Conservation (phyloP, 2,113 vertebrate species). For the Lynx canadensis region DNA sequence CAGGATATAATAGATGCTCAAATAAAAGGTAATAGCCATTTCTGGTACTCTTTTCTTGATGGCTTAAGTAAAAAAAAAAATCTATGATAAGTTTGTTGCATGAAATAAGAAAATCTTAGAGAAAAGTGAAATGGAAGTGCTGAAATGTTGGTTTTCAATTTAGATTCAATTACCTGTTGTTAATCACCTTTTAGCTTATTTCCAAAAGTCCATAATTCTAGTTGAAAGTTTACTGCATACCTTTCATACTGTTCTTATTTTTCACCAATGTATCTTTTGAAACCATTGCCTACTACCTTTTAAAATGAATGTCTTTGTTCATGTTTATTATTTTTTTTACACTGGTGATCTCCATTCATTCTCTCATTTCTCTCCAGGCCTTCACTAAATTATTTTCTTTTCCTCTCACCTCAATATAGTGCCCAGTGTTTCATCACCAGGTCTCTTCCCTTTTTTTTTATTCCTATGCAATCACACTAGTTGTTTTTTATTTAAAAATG, state of each 20-base stretch:
- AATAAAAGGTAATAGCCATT: neutral
- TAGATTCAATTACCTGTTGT: neutral
- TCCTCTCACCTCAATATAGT: neutral
- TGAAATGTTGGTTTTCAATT: neutral
- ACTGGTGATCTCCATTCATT: neutral
- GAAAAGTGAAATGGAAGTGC: conserved; percentile 16
- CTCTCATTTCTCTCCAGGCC: neutral
- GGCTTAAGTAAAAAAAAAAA: neutral
- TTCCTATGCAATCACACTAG: neutral
- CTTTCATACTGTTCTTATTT: neutral
- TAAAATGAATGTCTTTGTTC: neutral
- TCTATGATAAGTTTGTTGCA: neutral
- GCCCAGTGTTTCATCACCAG: neutral
- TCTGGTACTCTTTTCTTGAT: neutral
- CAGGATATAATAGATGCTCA: neutral
- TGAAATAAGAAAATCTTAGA: neutral
- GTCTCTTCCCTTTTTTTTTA: neutral
- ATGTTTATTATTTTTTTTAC: neutral
- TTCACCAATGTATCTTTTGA: neutral
- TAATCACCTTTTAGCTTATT: neutral
- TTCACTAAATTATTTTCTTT: neutral
- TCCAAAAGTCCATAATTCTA: neutral
- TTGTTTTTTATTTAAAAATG: neutral
- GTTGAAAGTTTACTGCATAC: neutral
- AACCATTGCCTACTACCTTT: neutral